Base-by-base conservation (phyloP, 2,888 invertebrate species). In the Mimachlamys varia region DNA sequence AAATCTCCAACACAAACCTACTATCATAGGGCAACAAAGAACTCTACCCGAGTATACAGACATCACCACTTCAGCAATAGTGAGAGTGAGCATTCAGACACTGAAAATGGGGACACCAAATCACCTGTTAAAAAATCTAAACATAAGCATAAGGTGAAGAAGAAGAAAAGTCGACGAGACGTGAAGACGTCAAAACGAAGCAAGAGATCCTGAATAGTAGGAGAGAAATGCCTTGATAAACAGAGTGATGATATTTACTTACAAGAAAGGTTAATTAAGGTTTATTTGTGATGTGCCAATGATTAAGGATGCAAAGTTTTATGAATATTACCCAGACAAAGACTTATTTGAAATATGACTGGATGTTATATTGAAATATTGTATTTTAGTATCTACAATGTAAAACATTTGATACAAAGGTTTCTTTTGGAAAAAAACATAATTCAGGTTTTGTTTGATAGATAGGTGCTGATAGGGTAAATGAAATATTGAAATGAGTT, bases 1-100 rank as follows among this genome's bases (percentile, higher is more conserved):
- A 76, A 76, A 76, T 76, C 76, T 76, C 76, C 76, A 27, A 76
- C 76, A 76, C 76, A 76, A 33, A 76, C 76, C 10, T 76, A 76
- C 33, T 76, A 76, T 33, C 76, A 76, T 33, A 27, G 76, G 27
- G 76, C 76, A 33, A 76, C 76, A 76, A 76, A 76, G 33, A 76
- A 76, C 33, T 76, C 76, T 0, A 76, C 76, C 7, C 76, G 76
- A 27, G 76, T 76, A 5, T 76, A 76, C 76, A 76, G 76, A 22
- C 76, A 76, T 33, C 76, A 76, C 12, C 76, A 76, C 76, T 33
- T 76, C 76, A 76, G 76, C 76, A 76, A 33, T 33, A 76, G 76
- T 27, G 76, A 76, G 33, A 76, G 76, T 27, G 76, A 76, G 27
- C 76, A 76, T 33, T 76, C 76, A 76, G 76, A 76, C 76, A 76